Conservation (phyloP, 2,113 vertebrate genomes). For the Albula glossodonta region DNA sequence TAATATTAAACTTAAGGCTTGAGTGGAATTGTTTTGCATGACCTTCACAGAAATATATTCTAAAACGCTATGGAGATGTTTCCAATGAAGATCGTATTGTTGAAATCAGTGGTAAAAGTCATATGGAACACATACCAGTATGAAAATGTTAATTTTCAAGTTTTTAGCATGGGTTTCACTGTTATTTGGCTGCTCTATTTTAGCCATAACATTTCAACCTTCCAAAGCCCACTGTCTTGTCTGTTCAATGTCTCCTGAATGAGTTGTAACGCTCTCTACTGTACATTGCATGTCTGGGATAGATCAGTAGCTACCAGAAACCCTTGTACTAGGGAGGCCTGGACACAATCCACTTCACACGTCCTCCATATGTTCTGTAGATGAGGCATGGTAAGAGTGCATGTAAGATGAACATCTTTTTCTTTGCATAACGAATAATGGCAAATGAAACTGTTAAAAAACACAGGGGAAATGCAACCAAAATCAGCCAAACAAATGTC, state of each 20-base stretch:
- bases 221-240: neutral
- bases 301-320: neutral
- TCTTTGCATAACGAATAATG: neutral
- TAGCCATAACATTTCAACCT: neutral
- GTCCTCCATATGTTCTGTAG: neutral
- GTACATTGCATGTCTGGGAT: neutral
- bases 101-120: constrained; percentile 51
- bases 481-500: neutral
- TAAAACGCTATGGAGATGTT: constrained; percentile 36
- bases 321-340: neutral
- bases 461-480: too few species aligned
- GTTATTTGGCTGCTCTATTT: neutral
- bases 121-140: constrained; percentile 25
- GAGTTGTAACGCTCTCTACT: neutral
- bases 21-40: neutral
- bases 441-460: neutral
- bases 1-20: neutral
- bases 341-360: neutral
- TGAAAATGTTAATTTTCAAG: constrained; percentile 30
- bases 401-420: neutral
- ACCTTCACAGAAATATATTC: neutral
- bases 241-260: neutral
- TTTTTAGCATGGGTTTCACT: neutral
- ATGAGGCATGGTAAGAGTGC: neutral
- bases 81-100: constrained; percentile 49